Evolutionary conservation across 2,113 vertebrate species (phyloP).

Genomic region (Hiodon alosoides): DNA sequence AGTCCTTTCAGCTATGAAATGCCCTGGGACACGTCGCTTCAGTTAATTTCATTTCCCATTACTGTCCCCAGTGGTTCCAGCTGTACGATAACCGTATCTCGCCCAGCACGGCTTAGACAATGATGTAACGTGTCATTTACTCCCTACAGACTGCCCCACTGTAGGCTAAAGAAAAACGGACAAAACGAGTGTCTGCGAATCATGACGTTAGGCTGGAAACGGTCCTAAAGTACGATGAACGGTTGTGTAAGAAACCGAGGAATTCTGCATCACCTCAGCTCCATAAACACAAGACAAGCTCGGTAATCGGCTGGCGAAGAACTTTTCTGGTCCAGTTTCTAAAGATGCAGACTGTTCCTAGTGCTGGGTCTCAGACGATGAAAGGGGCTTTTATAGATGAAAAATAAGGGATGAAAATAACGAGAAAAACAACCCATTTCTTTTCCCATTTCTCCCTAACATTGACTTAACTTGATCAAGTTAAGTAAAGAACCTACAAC

Average conservation of each 20-base stretch:
- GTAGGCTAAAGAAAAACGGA: neutral
- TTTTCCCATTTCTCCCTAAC: too few relatives aligned
- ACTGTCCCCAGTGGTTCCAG: conserved; percentile 3
- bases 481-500: too few relatives aligned
- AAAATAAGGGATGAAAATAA: neutral
- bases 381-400: neutral
- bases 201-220: too few relatives aligned
- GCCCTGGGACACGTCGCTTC: conserved; percentile 24
- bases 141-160: conserved; percentile 7
- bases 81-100: conserved; percentile 17
- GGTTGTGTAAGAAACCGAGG: neutral
- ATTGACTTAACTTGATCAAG: too few relatives aligned
- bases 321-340: neutral
- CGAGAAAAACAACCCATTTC: too few relatives aligned
- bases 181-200: neutral
- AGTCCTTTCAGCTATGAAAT: conserved; percentile 37
- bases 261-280: neutral
- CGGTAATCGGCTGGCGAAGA: too few relatives aligned
- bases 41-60: conserved; percentile 22
- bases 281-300: neutral
- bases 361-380: neutral
- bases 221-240: too few relatives aligned
- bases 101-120: neutral
- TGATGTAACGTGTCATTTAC: conserved; percentile 12
- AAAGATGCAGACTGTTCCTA: neutral